These are phyloP conservation scores for Elysia crispata DNA, from an alignment of 2,888 invertebrate genomes.

Conservation along the genomic window DNA sequence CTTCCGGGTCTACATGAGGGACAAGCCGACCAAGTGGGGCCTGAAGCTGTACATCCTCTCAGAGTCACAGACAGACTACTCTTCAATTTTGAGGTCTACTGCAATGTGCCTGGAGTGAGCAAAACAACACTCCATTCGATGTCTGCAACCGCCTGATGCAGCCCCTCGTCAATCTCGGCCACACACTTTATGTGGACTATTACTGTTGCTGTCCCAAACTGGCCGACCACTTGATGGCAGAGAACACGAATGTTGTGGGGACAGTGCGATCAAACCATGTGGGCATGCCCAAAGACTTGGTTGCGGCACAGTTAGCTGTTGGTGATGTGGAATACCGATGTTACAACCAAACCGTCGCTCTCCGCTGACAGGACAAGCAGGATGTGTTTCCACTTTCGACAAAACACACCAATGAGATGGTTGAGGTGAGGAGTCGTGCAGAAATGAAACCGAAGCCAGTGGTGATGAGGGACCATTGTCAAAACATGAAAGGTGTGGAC, in stretches of 20 bases:
- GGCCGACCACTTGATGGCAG: background rate
- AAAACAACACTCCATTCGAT: background rate
- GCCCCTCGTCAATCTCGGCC: background rate
- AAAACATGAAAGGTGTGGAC: slow-evolving; percentile 45
- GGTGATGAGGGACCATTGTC: slow-evolving; percentile 11
- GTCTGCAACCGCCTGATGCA: background rate
- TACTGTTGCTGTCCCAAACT: background rate
- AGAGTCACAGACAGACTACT: slow-evolving; percentile 27
- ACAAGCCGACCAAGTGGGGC: slow-evolving; percentile 41
- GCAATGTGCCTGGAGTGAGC: slow-evolving; percentile 12
- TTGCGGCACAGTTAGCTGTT: background rate
- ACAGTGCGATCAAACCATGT: slow-evolving; percentile 6
- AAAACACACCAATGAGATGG: slow-evolving; percentile 10
- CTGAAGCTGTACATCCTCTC: slow-evolving; percentile 37
- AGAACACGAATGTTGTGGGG: slow-evolving; percentile 11
- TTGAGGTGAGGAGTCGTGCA: slow-evolving; percentile 11
- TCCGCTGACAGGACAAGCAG: slow-evolving; percentile 42
- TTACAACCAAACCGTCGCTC: background rate
- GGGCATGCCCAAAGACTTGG: slow-evolving; percentile 31
- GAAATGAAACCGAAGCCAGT: slow-evolving; percentile 27
- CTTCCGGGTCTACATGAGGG: slow-evolving; percentile 32
- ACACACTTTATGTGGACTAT: slow-evolving; percentile 9
- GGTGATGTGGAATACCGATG: background rate
- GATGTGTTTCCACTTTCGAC: slow-evolving; percentile 26
- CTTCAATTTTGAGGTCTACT: slow-evolving; percentile 21